Evolutionary conservation across 92 coral and sea anemone species (phyloP), one percentile per base, ranked within the genome.

Genomic region (Isaurus tuberculatus): DNA sequence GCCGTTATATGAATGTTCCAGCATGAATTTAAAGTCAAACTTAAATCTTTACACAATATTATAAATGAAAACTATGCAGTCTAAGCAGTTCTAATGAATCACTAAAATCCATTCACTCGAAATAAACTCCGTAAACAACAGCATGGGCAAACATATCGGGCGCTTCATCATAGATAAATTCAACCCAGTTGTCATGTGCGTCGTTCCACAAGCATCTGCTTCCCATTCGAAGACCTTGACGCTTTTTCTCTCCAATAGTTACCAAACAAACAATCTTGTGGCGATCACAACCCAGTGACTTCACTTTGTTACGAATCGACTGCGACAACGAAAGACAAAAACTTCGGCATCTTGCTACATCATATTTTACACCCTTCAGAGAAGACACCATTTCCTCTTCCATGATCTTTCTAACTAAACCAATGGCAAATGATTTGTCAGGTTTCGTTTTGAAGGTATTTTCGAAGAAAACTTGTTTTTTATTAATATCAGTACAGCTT

Each of bases 371-470:
- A 19, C 84, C 88, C 70, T 87, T 92, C 79, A 96, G 92, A 22
- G 92, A 84, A 42, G 93, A 84, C 81, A 88, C 91, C 65, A 96
- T 87, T 14, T 93, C 92, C 70, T 92, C 92, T n/a, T 90, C 88
- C 69, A 96, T 51, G 67, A 96, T 87, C 86, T 92, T 94, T 70
- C 94, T 89, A 33, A 96, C 97, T 85, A 94, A 98, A 9, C 74
- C 73, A 49, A 80, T 66, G 79, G 94, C 88, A 73, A 93, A 94
- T 75, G 92, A 91, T 89, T 89, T 94, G 92, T 88, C 97, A 5
- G 97, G 97, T 83, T 93, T 94, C 91, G 91, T 86, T 66, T 89
- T 93, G 90, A 86, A 93, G 23, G 97, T 91, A 75, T 93, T 93
- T 86, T 91, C 93, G 75, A 86, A 96, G 68, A 49, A 49, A 2